A percentile compares a stretch with the other conserved stretches of the same genome.
These are phyloP conservation scores for Spinibarbus caldwelli DNA, from an alignment of 2,797 vertebrate genomes.

Conservation along the genomic window DNA sequence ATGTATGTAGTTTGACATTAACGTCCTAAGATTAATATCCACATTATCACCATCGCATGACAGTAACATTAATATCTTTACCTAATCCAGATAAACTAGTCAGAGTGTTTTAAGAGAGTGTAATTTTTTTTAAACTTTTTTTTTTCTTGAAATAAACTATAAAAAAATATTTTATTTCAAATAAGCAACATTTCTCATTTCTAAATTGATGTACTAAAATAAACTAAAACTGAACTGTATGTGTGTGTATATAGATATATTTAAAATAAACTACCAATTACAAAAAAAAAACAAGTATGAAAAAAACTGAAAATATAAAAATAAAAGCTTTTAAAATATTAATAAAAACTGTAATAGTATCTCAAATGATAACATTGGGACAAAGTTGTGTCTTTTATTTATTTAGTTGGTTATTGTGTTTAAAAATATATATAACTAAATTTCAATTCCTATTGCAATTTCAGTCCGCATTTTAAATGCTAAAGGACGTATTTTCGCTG, in stretches of 20 bases:
- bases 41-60: not conserved
- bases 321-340: not conserved
- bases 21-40: not conserved
- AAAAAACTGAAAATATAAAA: no score
- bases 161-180: no score
- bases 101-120: not conserved
- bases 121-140: no score
- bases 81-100: not conserved
- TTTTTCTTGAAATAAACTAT: not conserved
- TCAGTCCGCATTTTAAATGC: no score
- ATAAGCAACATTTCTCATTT: not conserved
- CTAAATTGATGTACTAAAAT: not conserved
- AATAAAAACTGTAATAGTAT: not conserved
- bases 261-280: not conserved
- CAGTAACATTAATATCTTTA: not conserved
- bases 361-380: no score
- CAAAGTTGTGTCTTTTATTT: not conserved
- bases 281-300: no score
- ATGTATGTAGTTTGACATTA: not conserved
- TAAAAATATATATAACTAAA: no score
- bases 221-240: not conserved
- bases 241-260: not conserved
- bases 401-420: not conserved
- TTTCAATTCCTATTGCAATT: no score
- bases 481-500: no score